phyloP scores from a whole-genome alignment of 2,797 vertebrate species.

The Liparis tanakae region DNA sequence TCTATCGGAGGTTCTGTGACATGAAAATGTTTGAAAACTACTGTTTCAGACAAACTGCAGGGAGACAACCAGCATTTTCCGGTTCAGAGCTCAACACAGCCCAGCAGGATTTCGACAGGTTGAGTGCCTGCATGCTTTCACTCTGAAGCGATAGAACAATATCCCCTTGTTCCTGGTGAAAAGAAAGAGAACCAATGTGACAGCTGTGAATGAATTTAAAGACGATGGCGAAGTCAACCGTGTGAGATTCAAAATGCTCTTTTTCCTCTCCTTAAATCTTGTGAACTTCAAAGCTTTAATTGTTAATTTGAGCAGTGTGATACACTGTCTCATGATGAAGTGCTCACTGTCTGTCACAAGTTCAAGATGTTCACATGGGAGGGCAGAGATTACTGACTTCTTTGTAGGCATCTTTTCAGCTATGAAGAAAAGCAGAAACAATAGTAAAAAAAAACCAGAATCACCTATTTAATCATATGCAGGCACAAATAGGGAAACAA shows the following conservation, averaged over 20 bases:
- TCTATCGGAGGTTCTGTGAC: constrained; percentile 54
- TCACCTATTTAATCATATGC: background rate
- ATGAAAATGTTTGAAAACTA: constrained; percentile 64
- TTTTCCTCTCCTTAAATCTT: constrained; percentile 38
- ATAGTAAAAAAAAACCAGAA: constrained; percentile 8
- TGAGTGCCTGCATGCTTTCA: constrained; percentile 79
- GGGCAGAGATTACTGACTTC: constrained; percentile 17
- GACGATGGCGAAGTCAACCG: constrained; percentile 70
- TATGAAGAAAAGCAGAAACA: constrained; percentile 22
- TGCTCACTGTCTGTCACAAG: constrained; percentile 58
- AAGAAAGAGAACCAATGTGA: constrained; percentile 70
- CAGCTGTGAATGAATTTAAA: constrained; percentile 74
- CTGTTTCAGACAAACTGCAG: constrained; percentile 62
- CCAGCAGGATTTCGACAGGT: constrained; percentile 77
- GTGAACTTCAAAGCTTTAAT: constrained; percentile 72
- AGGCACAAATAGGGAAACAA: background rate
- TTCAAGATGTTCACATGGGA: constrained; percentile 41
- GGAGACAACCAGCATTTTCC: constrained; percentile 70
- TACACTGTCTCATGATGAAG: constrained; percentile 63
- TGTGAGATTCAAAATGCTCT: constrained; percentile 68
- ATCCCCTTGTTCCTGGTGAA: constrained; percentile 68
- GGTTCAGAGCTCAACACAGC: constrained; percentile 71
- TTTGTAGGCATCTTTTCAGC: constrained; percentile 24
- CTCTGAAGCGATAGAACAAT: constrained; percentile 74
- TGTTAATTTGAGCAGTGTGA: constrained; percentile 71